Evolutionary conservation across 2,113 vertebrate genomes (phyloP).

Genomic region (Clupea harengus): DNA sequence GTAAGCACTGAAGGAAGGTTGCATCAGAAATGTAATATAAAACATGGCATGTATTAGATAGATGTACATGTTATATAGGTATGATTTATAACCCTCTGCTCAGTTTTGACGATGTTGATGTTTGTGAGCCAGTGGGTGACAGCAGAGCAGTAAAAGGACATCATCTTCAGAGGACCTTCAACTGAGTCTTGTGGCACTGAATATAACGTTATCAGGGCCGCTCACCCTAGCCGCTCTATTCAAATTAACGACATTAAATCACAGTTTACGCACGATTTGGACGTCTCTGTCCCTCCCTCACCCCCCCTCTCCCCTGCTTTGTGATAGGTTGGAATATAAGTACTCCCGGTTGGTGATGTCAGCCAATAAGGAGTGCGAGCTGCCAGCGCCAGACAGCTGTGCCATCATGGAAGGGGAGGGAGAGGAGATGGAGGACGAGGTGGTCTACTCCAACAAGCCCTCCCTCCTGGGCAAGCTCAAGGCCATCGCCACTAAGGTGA

Average conservation of each 20-base stretch:
- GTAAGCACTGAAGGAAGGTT: background rate
- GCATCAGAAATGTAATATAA: background rate
- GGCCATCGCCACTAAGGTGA: conserved; percentile 91
- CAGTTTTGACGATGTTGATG: background rate
- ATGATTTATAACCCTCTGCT: background rate
- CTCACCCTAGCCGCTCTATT: background rate
- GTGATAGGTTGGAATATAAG: conserved; percentile 88
- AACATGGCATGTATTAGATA: background rate
- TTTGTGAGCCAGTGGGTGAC: background rate
- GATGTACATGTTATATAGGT: background rate
- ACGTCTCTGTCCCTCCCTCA: background rate
- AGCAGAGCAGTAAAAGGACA: background rate
- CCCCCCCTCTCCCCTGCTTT: conserved; percentile 28
- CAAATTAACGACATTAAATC: background rate
- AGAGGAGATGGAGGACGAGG: conserved; percentile 91
- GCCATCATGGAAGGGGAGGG: conserved; percentile 98
- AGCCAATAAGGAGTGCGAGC: conserved; percentile 90
- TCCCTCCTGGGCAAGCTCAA: conserved; percentile 91
- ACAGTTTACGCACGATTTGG: background rate
- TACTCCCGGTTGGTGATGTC: conserved; percentile 97
- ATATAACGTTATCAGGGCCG: background rate
- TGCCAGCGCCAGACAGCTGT: conserved; percentile 94
- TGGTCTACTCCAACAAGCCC: conserved; percentile 90
- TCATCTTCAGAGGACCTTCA: background rate
- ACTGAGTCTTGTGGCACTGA: background rate